phyloP scores from a whole-genome alignment of 2,113 vertebrate genomes.

The Channa maculata region DNA sequence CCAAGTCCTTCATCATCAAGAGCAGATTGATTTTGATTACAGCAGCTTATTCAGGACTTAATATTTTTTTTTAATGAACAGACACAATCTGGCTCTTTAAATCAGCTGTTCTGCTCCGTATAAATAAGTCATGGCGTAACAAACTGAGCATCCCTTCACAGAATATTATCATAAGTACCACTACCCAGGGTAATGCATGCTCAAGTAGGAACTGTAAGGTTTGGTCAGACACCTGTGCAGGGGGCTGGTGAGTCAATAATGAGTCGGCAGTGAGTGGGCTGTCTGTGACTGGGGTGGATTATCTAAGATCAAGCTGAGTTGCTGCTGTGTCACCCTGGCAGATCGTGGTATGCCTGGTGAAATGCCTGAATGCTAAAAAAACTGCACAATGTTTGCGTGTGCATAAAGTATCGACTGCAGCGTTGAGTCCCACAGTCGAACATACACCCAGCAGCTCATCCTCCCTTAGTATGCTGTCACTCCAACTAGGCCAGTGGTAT shows the following conservation, averaged over 20 bases:
- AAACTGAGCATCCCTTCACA: too few species aligned
- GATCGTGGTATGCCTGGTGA: constrained; percentile 20
- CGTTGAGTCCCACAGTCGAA: constrained; percentile 2
- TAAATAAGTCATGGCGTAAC: too few species aligned
- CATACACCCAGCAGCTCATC: constrained; percentile 15
- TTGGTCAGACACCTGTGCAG: constrained; percentile 61
- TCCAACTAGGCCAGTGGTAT: constrained; percentile 68
- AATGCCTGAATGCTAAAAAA: background rate
- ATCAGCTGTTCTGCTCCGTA: background rate
- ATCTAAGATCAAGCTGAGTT: constrained; percentile 59
- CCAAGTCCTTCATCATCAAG: constrained; percentile 30
- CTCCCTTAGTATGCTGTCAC: constrained; percentile 42
- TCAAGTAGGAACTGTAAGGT: constrained; percentile 59
- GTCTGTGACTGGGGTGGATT: constrained; percentile 44
- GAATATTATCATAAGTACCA: background rate
- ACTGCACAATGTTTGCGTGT: background rate
- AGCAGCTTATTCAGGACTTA: constrained; percentile 36
- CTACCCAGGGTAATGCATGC: constrained; percentile 32
- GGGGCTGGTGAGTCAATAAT: constrained; percentile 63
- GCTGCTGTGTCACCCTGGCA: constrained; percentile 36
- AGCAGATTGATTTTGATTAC: constrained; percentile 53
- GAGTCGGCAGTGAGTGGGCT: constrained; percentile 55
- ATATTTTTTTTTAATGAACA: constrained; percentile 39
- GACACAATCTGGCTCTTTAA: background rate
- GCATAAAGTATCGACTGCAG: background rate